phyloP scores from a whole-genome alignment of 2,113 vertebrate genomes.

The Anser cygnoides region DNA sequence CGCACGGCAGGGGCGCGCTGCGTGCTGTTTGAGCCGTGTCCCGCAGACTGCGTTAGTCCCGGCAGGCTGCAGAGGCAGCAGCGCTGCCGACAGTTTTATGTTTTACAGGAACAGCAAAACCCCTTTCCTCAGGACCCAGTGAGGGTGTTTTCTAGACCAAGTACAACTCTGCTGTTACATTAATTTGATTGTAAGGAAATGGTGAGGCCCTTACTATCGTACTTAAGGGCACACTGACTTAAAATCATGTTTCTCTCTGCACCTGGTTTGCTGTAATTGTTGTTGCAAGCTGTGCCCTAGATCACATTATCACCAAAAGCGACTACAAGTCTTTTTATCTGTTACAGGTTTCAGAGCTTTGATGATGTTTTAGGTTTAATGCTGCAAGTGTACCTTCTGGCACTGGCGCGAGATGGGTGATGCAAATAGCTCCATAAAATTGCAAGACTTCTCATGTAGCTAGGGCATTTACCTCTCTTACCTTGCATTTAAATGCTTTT shows the following conservation, averaged over 20 bases:
- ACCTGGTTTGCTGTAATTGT: not conserved
- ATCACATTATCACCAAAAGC: not conserved
- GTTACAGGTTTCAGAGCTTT: not conserved
- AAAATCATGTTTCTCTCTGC: not conserved
- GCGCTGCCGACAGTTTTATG: fast-evolving
- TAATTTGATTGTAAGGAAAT: not conserved
- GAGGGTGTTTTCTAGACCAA: not conserved
- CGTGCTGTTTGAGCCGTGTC: not conserved
- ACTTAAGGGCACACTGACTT: not conserved
- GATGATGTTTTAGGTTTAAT: not conserved
- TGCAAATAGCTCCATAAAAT: not conserved
- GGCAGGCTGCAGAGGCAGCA: not conserved
- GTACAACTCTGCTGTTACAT: not conserved
- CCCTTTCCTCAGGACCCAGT: not conserved
- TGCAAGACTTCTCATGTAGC: not conserved
- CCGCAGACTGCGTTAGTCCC: too few relatives aligned
- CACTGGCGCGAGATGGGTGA: not conserved
- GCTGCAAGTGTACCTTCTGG: not conserved
- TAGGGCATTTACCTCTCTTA: not conserved
- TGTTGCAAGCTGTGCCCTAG: not conserved
- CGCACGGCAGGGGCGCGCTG: not conserved
- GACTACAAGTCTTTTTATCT: not conserved
- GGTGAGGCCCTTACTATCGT: not conserved
- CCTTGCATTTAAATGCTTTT: not conserved
- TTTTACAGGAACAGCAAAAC: not conserved